Base-by-base conservation (phyloP, 2,113 vertebrate genomes). In the Symphodus melops region DNA sequence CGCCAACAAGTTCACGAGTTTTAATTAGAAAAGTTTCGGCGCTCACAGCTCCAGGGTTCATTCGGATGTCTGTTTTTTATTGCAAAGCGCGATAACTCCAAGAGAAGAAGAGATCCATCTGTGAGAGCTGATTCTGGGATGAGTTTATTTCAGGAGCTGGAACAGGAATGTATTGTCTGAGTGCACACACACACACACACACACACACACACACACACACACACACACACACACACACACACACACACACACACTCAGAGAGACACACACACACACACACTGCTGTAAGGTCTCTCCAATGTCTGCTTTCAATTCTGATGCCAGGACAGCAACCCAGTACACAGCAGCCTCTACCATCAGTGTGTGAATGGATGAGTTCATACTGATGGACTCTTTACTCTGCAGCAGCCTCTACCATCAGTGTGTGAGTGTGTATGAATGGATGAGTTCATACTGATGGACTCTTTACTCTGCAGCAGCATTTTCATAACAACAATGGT, bases 21-120 rank as follows among this genome's bases (percentile, higher is more conserved):
- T 77, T 80, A 76, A 85, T 87, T 82, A 51, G 62, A 84, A 86
- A 82, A 74, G 72, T 85, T 82, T 71, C 55, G 56, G 51, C 0
- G 4, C 60, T 72, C 63, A 46, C 11, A 19, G 19, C 68, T 66
- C 6, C 21, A 42, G 12, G 49, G 44, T 75, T 82, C 36, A 61
- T 72, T 71, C 48, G 25, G 21, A 73, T 1, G 0, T 21, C 48
- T 17, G 37, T 58, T 66, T 67, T 19, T 41, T 69, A 14, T 53
- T 41, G 16, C 16, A 5, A 48, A 48, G 46, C 19, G 59, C 60
- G 77, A 68, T 81, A 72, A 75, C 74, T 78, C 46, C 68, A 79
- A 58, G 16, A 69, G 60, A 75, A 68, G 9, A 39, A 41, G 36
- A 68, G 12, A 61, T 77, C 46, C 74, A 84, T 84, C 77, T 78